These are phyloP conservation scores for Pelochelys cantorii DNA, from an alignment of 2,797 vertebrate species.

Conservation along the genomic window DNA sequence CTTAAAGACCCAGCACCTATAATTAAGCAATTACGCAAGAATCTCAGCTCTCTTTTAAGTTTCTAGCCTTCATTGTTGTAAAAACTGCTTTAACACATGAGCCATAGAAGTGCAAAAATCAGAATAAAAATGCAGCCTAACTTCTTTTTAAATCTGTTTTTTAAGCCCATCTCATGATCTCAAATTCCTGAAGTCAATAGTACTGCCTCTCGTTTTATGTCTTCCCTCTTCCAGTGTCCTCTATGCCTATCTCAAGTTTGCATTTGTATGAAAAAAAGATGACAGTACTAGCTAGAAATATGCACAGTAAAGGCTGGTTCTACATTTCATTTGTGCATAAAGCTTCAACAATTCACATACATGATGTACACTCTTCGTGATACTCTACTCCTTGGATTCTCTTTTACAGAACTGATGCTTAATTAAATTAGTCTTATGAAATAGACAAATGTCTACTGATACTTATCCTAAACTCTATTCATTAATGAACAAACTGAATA, in stretches of 20 bases:
- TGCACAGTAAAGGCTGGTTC: not conserved
- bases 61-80: not conserved
- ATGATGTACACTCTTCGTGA: not conserved
- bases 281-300: not conserved
- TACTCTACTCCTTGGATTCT: not conserved
- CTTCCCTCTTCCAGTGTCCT: not conserved
- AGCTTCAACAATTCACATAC: not conserved
- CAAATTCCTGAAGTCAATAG: not conserved
- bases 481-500: not conserved
- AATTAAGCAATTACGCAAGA: not conserved
- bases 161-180: not conserved
- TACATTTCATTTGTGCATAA: not conserved
- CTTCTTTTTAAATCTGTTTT: not conserved
- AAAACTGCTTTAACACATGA: not conserved
- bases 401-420: conserved; percentile 1
- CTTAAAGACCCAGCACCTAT: not conserved
- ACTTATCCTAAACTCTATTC: not conserved
- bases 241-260: not conserved
- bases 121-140: not conserved
- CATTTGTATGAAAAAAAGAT: not conserved
- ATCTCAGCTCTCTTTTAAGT: not conserved
- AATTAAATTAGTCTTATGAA: conserved; percentile 1
- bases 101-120: not conserved
- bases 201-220: not conserved
- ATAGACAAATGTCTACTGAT: not conserved